A percentile compares a stretch with the other conserved stretches of the same genome.
Conservation (phyloP, 2,797 vertebrate species). For the Cossypha heuglini region DNA sequence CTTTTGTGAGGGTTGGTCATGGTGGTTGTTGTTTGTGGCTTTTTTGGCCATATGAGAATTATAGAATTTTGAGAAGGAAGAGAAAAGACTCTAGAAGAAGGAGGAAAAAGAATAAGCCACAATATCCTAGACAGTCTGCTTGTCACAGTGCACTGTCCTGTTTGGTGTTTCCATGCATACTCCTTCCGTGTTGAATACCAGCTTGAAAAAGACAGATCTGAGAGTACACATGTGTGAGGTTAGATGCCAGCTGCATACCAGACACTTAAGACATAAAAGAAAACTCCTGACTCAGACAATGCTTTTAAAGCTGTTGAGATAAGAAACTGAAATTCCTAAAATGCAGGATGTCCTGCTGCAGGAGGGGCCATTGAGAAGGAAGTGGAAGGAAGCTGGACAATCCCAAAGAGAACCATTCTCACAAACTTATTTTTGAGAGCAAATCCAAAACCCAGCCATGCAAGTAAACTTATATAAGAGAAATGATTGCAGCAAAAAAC, state of each 20-base stretch:
- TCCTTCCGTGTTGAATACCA: neutral
- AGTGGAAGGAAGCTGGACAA: slow-evolving; percentile 48
- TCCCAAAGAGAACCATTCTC: slow-evolving; percentile 9
- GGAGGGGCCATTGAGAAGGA: neutral
- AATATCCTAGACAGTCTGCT: neutral
- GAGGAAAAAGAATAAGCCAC: neutral
- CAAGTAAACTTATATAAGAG: neutral
- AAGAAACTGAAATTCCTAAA: slow-evolving; percentile 62
- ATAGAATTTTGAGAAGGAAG: neutral
- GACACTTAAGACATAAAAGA: slow-evolving; percentile 7
- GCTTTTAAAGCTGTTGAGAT: slow-evolving; percentile 42
- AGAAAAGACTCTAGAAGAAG: neutral
- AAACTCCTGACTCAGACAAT: slow-evolving; percentile 50
- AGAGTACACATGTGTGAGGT: neutral
- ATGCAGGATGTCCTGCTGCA: slow-evolving; percentile 55
- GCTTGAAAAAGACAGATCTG: neutral
- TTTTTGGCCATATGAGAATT: neutral
- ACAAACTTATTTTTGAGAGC: neutral
- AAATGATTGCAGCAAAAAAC: neutral
- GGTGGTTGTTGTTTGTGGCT: neutral
- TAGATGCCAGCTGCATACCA: slow-evolving; percentile 25
- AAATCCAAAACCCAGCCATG: neutral
- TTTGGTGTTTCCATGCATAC: neutral
- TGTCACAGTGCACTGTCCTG: neutral
- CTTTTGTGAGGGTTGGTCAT: neutral